Evolutionary conservation across 2,888 invertebrate species (phyloP), one percentile per base, ranked within the genome.

Genomic region (Lithosia quadra): DNA sequence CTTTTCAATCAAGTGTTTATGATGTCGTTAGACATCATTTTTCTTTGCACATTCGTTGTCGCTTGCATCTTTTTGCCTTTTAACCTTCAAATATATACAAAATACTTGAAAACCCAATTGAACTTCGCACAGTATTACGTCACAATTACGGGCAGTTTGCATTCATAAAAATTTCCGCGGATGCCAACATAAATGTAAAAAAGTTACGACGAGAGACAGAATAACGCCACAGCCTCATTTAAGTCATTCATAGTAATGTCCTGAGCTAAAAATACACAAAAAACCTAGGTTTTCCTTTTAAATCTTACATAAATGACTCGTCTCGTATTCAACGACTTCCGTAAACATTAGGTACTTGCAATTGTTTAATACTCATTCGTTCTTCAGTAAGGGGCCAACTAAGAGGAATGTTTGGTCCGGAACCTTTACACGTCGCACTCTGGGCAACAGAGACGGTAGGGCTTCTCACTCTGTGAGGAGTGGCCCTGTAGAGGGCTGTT

Each of bases 81-180:
- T 49, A 49, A 28, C 28, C 28, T 2, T 28, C n/a, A n/a, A n/a
- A 18, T n/a, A 10, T 55, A 3, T 11, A n/a, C 13, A 13, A 53
- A 53, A 21, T 53, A 53, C 53, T 53, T 43, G 13, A 21, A 24
- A 28, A 28, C 33, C 49, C 49, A 53, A 33, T 33, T 77, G 80
- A 79, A 77, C 77, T n/a, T n/a, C 49, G 49, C n/a, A 49, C n/a
- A n/a, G 49, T 18, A 49, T 49, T 49, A 49, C 49, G 49, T n/a
- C 49, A 49, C 49, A 49, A 49, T 49, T 49, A n/a, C 49, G 18
- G 49, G 49, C n/a, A 49, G 49, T 49, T 49, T n/a, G n/a, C 18
- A 49, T 49, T 49, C 1, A 49, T 49, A n/a, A 49, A 49, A n/a
- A 49, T n/a, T 49, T 49, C 9, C 49, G 49, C 49, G 49, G 49